A percentile compares a stretch with the other conserved stretches of the same genome.
These are phyloP conservation scores for Naso thynnoides DNA, from an alignment of 2,797 vertebrate species.

Conservation along the genomic window DNA sequence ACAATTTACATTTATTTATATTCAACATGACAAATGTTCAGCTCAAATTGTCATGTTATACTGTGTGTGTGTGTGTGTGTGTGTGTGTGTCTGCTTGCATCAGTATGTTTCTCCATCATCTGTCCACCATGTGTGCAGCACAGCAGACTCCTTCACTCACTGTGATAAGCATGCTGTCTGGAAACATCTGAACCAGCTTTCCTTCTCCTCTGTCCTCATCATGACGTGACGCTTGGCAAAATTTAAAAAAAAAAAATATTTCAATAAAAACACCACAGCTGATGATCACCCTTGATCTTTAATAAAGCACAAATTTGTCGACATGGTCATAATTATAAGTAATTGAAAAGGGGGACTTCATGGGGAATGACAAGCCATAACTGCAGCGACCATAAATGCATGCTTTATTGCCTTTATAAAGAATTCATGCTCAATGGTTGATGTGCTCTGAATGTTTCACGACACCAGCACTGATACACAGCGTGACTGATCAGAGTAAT, in stretches of 20 bases:
- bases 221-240: slow-evolving; percentile 28
- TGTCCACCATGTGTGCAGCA: slow-evolving; percentile 31
- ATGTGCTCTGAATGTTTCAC: slow-evolving; percentile 75
- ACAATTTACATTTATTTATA: not conserved
- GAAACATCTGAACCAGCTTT: slow-evolving; percentile 33
- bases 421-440: slow-evolving; percentile 79
- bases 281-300: slow-evolving; percentile 72
- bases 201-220: slow-evolving; percentile 15
- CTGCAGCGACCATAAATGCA: slow-evolving; percentile 77
- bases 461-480: slow-evolving; percentile 58
- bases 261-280: slow-evolving; percentile 63
- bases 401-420: slow-evolving; percentile 85
- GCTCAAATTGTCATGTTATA: not conserved
- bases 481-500: slow-evolving; percentile 71
- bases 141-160: slow-evolving; percentile 15
- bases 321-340: slow-evolving; percentile 76
- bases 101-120: slow-evolving; percentile 24
- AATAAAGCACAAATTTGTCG: slow-evolving; percentile 76
- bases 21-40: slow-evolving; percentile 9
- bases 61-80: not conserved
- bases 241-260: slow-evolving; percentile 59
- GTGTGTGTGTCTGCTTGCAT: slow-evolving; percentile 11
- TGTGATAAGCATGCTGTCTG: slow-evolving; percentile 13
- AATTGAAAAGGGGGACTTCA: slow-evolving; percentile 64
- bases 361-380: slow-evolving; percentile 70